Evolutionary conservation across 1,140 invertebrate species (phyloP), one percentile per base, ranked within the genome.

Genomic region (Nasonia vitripennis): DNA sequence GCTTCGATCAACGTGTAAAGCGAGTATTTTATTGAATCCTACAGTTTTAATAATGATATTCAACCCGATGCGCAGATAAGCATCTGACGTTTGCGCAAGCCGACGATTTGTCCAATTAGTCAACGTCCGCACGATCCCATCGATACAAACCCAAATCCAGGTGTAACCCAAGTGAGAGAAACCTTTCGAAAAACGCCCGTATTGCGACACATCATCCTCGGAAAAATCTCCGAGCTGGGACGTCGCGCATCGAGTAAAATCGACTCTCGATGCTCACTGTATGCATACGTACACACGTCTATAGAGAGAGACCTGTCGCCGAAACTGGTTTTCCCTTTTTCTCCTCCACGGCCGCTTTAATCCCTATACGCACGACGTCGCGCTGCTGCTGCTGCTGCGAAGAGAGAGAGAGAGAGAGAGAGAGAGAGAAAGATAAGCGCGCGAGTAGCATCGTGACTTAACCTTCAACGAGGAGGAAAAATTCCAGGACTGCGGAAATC

Each of bases 401-500:
- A 7, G 48, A 62, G 27, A 27, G 27, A 27, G 27, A 27, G 27
- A 27, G 55, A 62, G 55, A 62, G 2, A 62, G 55, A 62, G 27
- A 27, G 27, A 27, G 27, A 27, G 55, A 62, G 55, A 62, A 10
- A 62, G 55, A 62, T 62, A 62, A 62, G 55, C 55, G 55, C 17
- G 55, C 27, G 27, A 27, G 27, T 27, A n/a, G 20, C 6, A 62
- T 62, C 55, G 17, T n/a, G 17, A 62, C 55, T 62, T n/a, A 20
- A 62, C 14, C 55, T 20, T 62, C 12, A 12, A 77, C 45, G 62
- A 71, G 0, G 62, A 71, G 0, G 27, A 85, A 48, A 75, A 85
- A 85, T 85, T 67, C 55, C 79, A 78, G 23, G 45, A 81, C 79
- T 81, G 51, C 79, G 84, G 84, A 86, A 86, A 86, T 81, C 55